Evolutionary conservation across 2,888 invertebrate genomes (phyloP).

Genomic region (Drosophila meridionalis): DNA sequence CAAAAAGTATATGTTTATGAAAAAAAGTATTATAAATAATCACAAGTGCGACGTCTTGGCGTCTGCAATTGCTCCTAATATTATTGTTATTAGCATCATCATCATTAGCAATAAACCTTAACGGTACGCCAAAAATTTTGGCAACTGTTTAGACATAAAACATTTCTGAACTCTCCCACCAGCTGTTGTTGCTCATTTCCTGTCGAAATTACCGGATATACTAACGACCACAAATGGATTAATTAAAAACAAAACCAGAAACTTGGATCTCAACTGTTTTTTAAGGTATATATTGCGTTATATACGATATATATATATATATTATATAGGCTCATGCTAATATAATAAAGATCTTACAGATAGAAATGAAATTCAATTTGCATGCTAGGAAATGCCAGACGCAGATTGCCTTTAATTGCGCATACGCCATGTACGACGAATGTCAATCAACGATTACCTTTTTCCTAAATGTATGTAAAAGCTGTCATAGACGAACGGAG

Average conservation of each 20-base stretch:
- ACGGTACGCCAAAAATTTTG: conserved; percentile 52
- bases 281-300: neutral
- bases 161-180: conserved; percentile 39
- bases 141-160: conserved; percentile 35
- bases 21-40: conserved; percentile 24
- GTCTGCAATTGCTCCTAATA: conserved; percentile 43
- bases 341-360: conserved; percentile 1
- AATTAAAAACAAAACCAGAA: conserved; percentile 64
- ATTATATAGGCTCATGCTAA: neutral
- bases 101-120: conserved; percentile 48
- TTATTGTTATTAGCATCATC: conserved; percentile 39
- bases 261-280: conserved; percentile 25
- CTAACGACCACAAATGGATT: conserved; percentile 73
- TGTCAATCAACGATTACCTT: conserved; percentile 67
- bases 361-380: conserved; percentile 44
- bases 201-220: conserved; percentile 66
- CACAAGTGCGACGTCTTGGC: conserved; percentile 35
- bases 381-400: conserved; percentile 65
- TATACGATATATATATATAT: neutral
- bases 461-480: conserved; percentile 55
- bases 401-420: conserved; percentile 70
- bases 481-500: conserved; percentile 37
- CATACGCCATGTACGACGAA: conserved; percentile 72
- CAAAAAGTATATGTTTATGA: conserved; percentile 9
- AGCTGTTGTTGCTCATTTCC: conserved; percentile 57